Evolutionary conservation across 2,888 invertebrate species (phyloP).

Genomic region (Machimus rusticus): DNA sequence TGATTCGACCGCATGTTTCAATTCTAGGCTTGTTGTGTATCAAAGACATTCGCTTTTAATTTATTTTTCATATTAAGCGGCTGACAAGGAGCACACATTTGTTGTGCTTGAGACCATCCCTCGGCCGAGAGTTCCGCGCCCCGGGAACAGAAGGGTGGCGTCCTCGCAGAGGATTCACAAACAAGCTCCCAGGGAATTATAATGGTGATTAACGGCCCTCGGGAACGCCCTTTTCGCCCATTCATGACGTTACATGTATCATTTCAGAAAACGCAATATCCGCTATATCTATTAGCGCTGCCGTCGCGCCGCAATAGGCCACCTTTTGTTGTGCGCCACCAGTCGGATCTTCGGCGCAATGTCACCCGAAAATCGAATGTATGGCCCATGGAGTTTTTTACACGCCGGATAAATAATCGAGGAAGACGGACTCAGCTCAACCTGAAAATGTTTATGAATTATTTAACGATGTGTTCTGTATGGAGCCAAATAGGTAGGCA

Average conservation of each 20-base stretch:
- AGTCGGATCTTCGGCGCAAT: neutral
- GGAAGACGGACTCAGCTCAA: constrained; percentile 4
- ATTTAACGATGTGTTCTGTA: constrained; percentile 35
- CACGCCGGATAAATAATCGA: constrained; percentile 14
- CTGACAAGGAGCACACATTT: constrained; percentile 19
- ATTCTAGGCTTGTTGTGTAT: neutral
- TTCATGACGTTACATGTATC: constrained; percentile 41
- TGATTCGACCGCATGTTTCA: neutral
- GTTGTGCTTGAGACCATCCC: constrained; percentile 11
- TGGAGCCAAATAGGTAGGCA: constrained; percentile 34
- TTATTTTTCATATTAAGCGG: constrained; percentile 30
- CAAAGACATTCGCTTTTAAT: constrained; percentile 13
- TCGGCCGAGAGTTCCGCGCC: neutral
- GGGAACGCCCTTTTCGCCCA: constrained; percentile 44
- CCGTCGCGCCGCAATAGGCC: neutral
- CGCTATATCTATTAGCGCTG: constrained; percentile 19
- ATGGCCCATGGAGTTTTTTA: neutral
- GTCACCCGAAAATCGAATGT: constrained; percentile 1
- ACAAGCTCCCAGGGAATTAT: constrained; percentile 45
- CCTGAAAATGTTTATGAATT: constrained; percentile 38
- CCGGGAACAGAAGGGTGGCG: constrained; percentile 26
- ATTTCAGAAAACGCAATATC: constrained; percentile 32
- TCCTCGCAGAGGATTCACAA: constrained; percentile 39
- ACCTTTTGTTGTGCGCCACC: constrained; percentile 1
- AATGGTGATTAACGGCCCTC: constrained; percentile 46